Evolutionary conservation across 1,140 invertebrate genomes (phyloP).

Genomic region (Leptinotarsa lineolata): DNA sequence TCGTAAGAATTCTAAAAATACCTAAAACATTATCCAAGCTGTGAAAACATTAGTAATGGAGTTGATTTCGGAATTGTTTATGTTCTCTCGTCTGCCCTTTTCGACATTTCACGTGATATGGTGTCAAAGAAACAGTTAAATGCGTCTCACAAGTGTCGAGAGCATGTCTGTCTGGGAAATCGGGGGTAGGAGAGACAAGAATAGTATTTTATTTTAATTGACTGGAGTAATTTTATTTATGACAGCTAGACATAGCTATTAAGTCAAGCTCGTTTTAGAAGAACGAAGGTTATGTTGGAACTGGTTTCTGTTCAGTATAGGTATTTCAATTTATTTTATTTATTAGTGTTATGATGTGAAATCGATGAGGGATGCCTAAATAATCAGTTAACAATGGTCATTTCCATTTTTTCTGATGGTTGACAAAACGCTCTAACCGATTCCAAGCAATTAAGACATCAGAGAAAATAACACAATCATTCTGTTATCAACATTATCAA

Average conservation of each 20-base stretch:
- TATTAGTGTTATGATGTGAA: too few species aligned
- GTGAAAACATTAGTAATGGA: constrained; percentile 22
- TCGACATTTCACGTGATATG: constrained; percentile 5
- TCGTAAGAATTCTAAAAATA: constrained; percentile 19
- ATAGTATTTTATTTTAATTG: constrained; percentile 2
- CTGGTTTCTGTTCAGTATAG: too few species aligned
- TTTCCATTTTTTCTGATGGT: too few species aligned
- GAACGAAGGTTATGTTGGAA: too few species aligned
- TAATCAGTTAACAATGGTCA: too few species aligned
- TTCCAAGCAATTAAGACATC: too few species aligned
- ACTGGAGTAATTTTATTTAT: neutral
- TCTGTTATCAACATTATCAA: too few species aligned
- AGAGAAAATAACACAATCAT: too few species aligned
- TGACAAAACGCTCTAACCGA: too few species aligned
- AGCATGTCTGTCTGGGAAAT: neutral
- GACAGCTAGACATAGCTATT: neutral
- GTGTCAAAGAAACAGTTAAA: constrained; percentile 2
- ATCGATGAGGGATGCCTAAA: too few species aligned
- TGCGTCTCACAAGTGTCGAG: constrained; percentile 6
- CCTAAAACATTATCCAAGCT: neutral
- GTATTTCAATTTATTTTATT: too few species aligned
- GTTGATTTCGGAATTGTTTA: constrained; percentile 18
- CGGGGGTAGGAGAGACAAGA: neutral
- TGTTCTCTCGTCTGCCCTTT: constrained; percentile 1
- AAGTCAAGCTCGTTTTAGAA: neutral